Evolutionary conservation across 1,140 invertebrate genomes (phyloP), one percentile per base, ranked within the genome.

Genomic region (Nymphalis io): DNA sequence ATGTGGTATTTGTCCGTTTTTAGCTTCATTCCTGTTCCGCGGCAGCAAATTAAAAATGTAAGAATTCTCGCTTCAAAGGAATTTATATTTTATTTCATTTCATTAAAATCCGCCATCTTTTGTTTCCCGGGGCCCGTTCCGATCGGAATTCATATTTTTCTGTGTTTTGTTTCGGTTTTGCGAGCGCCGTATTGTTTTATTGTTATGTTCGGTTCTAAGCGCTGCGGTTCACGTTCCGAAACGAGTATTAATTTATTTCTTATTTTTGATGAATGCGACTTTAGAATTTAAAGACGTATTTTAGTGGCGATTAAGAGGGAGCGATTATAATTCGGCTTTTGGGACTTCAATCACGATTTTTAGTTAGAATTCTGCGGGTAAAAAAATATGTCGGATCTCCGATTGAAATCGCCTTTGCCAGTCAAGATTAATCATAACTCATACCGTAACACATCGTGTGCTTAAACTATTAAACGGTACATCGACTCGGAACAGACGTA

Each of bases 31-130:
- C 85, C 84, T 68, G 78, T 87, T 82, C 83, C 83, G 79, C 78
- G 76, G 74, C 78, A 82, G 79, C 87, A 88, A 91, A 91, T 91
- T 91, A 91, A 91, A 91, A 91, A 91, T 91, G 89, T 90, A 91
- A 90, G 89, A 91, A 91, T 91, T 87, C 83, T 84, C 84, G 88
- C 87, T 88, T 84, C 80, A 85, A 88, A 85, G 84, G 88, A 84
- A 89, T 90, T 90, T 91, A 91, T 91, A 91, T 91, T 91, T 90
- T 91, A 91, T 91, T 89, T 91, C 87, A 89, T 91, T 91, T 88
- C 84, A 89, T 89, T 91, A 89, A 83, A 90, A 89, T 90, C 89
- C 88, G 79, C 88, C 85, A 91, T 91, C 88, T 91, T 91, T 90
- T 91, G 89, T 90, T 88, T 87, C 83, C 84, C 76, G 78, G 78